A percentile compares a stretch with the other conserved stretches of the same genome.
Evolutionary conservation across 2,113 vertebrate genomes (phyloP).

Genomic region (Ammodytes dubius): DNA sequence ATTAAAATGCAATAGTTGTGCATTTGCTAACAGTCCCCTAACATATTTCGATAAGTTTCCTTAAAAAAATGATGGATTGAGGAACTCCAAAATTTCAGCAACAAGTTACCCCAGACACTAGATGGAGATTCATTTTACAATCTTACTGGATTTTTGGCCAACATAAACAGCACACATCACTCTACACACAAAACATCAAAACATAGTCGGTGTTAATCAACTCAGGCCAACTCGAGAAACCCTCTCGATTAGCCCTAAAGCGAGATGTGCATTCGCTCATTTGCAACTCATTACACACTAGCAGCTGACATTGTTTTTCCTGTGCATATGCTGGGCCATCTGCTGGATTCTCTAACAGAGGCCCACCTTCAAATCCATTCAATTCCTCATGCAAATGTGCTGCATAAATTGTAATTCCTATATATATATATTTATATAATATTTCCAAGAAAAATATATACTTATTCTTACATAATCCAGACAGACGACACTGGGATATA

Average conservation of each 20-base stretch:
- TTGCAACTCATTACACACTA: constrained; percentile 16
- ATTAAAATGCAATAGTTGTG: not conserved
- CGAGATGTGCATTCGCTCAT: constrained; percentile 2
- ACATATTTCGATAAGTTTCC: not conserved
- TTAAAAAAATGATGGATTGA: not conserved
- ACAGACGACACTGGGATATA: constrained; percentile 22
- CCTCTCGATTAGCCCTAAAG: constrained; percentile 11
- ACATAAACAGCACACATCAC: constrained; percentile 18
- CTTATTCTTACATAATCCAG: constrained; percentile 16
- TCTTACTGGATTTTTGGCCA: constrained; percentile 12
- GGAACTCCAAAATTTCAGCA: constrained; percentile 1
- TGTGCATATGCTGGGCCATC: constrained; percentile 43
- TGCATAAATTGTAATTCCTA: constrained; percentile 14
- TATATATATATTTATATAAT: constrained; percentile 27
- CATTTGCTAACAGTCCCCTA: constrained; percentile 12
- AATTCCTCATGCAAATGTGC: constrained; percentile 35
- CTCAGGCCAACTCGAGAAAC: not conserved
- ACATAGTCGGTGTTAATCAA: not conserved
- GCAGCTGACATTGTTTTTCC: constrained; percentile 18
- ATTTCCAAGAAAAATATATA: constrained; percentile 60
- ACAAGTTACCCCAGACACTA: not conserved
- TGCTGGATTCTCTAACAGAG: constrained; percentile 33
- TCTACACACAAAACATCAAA: constrained; percentile 17
- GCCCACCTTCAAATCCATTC: constrained; percentile 21
- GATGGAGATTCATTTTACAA: constrained; percentile 29